phyloP scores from a whole-genome alignment of 92 coral and sea anemone species.

The Pocillopora grandis region DNA sequence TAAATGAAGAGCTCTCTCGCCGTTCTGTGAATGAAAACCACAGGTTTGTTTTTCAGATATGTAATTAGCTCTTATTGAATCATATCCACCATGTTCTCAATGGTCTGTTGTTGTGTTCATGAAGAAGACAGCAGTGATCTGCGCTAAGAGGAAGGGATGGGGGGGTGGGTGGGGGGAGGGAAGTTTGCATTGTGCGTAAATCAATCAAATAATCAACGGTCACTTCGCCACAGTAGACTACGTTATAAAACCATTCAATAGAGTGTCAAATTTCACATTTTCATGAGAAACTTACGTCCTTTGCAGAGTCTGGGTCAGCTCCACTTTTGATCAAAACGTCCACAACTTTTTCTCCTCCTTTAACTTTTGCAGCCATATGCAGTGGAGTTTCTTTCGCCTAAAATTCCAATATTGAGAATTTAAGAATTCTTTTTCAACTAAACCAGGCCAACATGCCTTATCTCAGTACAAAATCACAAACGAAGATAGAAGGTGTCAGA shows the following conservation, averaged over 20 bases:
- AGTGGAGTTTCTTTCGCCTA: constrained; percentile 84
- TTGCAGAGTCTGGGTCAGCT: constrained; percentile 74
- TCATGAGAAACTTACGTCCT: constrained; percentile 52
- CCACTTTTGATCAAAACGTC: constrained; percentile 89
- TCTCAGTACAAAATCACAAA: not conserved
- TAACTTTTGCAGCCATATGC: constrained; percentile 87
- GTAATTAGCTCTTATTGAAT: not conserved
- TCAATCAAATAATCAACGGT: too few species aligned
- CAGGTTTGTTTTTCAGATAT: not conserved
- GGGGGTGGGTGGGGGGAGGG: too few species aligned
- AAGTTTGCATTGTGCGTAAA: too few species aligned
- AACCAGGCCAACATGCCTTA: too few species aligned
- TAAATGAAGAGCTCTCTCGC: constrained; percentile 90
- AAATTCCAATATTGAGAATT: not conserved
- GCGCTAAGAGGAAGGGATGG: too few species aligned
- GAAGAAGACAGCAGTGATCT: too few species aligned
- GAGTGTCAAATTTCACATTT: too few species aligned
- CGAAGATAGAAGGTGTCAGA: not conserved
- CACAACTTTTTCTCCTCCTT: constrained; percentile 80
- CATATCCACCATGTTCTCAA: too few species aligned
- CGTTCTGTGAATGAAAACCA: constrained; percentile 56
- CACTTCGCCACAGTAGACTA: too few species aligned
- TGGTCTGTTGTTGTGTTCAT: too few species aligned
- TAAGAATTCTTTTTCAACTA: not conserved
- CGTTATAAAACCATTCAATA: too few species aligned